Evolutionary conservation across 2,888 invertebrate species (phyloP).

Genomic region (Pecten maximus): DNA sequence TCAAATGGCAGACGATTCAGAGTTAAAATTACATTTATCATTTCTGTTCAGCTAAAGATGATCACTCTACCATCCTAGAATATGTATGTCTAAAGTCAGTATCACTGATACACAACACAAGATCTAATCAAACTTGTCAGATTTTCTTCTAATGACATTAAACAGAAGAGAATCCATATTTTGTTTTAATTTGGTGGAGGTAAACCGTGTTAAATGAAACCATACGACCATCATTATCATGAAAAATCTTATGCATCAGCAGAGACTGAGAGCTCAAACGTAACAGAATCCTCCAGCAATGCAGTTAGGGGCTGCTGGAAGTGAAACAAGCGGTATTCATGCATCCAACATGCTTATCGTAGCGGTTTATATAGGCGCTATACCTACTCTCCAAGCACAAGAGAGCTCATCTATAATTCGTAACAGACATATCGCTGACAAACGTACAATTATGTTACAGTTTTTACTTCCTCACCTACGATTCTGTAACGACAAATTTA

Average conservation of each 20-base stretch:
- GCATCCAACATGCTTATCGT: background rate
- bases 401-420: conserved; percentile 8
- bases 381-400: conserved; percentile 3
- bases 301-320: background rate
- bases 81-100: no score
- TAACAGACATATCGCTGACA: conserved; percentile 19
- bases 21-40: no score
- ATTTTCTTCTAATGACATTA: background rate
- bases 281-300: background rate
- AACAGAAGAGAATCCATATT: background rate
- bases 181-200: background rate
- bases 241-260: background rate
- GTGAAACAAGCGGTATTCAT: background rate
- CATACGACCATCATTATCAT: background rate
- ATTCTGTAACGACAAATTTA: background rate
- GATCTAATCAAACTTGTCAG: background rate
- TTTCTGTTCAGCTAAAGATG: no score
- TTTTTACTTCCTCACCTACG: background rate
- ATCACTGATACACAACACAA: no score
- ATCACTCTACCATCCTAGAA: no score
- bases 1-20: no score
- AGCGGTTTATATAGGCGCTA: background rate
- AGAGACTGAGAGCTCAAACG: background rate
- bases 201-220: background rate
- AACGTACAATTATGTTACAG: conserved; percentile 17